Base-by-base conservation (phyloP, 2,888 invertebrate species). In the Parapristionchus giblindavisi region DNA sequence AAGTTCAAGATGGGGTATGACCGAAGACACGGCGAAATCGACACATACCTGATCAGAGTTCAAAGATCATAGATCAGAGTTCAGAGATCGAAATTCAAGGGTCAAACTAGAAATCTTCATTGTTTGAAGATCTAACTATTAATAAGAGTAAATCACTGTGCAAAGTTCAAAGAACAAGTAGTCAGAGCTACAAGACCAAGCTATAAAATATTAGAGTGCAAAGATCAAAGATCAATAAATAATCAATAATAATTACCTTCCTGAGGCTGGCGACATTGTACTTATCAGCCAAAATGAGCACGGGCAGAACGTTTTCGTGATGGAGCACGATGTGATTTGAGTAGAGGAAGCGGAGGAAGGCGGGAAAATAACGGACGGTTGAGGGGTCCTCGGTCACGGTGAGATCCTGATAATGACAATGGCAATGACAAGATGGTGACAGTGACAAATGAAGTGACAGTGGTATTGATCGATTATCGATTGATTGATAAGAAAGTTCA, bases 281-380 rank as follows among this genome's bases (percentile, higher is more conserved):
- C 79, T 89, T 89, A 81, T 89, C 89, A 8, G 89, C 89, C 56
- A 89, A 82, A n/a, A 89, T 87, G 3, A 89, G 84, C 11, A 89
- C 80, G 3, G 89, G 89, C 27, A 89, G 83, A 3, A 88, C 88
- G 79, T 88, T 89, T 63, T 88, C 88, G 60, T 86, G 83, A 78
- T 88, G 88, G 48, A 89, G 84, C 36, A 86, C 85, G 52, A 90
- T 86, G 77, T 89, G 89, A 77, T 89, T 89, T 77, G 88, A 87
- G 82, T 89, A 90, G 43, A 72, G 83, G 75, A 89, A 89, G 38
- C 88, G 87, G 34, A 89, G 87, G 76, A 89, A 89, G 32, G 88
- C 79, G 36, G 88, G 85, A 80, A 89, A 89, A 11, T 88, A 88
- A 52, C 83, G 81, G n/a, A 85, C 81, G 80, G 89, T 89, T 66